Conservation (phyloP, 2,797 vertebrate species). For the Zonotrichia albicollis region DNA sequence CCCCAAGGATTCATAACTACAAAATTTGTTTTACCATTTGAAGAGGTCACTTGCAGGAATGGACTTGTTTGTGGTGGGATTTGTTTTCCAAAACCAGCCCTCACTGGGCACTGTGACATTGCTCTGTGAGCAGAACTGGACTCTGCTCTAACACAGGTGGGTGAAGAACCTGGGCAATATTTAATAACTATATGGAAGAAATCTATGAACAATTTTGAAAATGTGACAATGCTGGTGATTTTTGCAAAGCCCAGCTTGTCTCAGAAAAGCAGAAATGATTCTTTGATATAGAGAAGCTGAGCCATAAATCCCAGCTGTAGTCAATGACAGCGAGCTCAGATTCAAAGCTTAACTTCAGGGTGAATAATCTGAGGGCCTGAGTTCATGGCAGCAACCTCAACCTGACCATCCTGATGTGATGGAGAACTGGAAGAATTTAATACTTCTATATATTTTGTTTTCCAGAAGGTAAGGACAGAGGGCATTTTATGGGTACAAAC, state of each 20-base stretch:
- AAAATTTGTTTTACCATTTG: neutral
- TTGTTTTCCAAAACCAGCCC: rapidly evolving
- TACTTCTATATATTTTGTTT: neutral
- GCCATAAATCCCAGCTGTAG: conserved; percentile 13
- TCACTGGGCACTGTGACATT: neutral
- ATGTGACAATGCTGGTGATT: neutral
- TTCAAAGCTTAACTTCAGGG: conserved; percentile 11
- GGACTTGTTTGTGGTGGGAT: neutral
- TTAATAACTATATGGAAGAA: neutral
- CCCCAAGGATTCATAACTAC: neutral
- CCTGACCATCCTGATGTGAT: neutral
- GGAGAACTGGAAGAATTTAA: neutral
- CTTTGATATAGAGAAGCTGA: neutral
- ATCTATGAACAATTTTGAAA: neutral
- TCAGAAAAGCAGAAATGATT: neutral
- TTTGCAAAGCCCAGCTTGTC: neutral
- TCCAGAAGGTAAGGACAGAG: neutral
- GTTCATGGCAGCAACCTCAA: neutral
- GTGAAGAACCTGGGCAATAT: neutral
- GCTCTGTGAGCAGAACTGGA: neutral
- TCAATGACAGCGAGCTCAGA: neutral
- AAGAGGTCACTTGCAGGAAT: neutral
- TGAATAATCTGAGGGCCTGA: conserved; percentile 11
- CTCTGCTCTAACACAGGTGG: neutral
- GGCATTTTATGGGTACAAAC: neutral